Percentiles rank a stretch among this genome's conserved stretches.
Conservation (phyloP, 2,113 vertebrate species). For the Oreochromis tanganicae region DNA sequence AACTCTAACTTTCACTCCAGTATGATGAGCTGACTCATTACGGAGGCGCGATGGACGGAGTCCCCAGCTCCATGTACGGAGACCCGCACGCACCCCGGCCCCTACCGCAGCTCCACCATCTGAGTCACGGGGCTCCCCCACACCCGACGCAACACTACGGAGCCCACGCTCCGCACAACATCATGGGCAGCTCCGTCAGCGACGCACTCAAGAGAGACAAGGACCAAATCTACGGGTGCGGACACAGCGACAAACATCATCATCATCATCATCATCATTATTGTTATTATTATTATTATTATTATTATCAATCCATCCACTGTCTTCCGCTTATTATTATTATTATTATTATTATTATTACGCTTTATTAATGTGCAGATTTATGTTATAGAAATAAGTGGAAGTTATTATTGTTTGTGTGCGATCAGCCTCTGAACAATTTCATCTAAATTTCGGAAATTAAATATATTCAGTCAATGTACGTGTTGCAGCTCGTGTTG, state of each 20-base stretch:
- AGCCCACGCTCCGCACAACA: conserved; percentile 87
- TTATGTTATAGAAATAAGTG: background rate
- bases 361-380: background rate
- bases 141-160: conserved; percentile 92
- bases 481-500: background rate
- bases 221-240: conserved; percentile 95
- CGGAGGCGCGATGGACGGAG: conserved; percentile 89
- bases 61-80: conserved; percentile 91
- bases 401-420: background rate
- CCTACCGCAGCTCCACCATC: conserved; percentile 88
- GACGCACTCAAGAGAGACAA: conserved; percentile 94
- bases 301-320: background rate
- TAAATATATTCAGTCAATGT: background rate
- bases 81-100: conserved; percentile 90
- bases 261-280: background rate
- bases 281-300: background rate
- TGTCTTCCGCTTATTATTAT: background rate
- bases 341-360: background rate
- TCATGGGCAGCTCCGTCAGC: conserved; percentile 90
- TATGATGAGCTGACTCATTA: conserved; percentile 96
- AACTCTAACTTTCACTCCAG: conserved; percentile 55
- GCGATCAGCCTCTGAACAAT: background rate
- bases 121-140: conserved; percentile 90
- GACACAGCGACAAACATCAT: background rate
- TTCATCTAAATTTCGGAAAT: background rate